Percentiles rank a stretch among this genome's conserved stretches.
These are phyloP conservation scores for Petrosia ficiformis DNA, from an alignment of 37 sponge, comb jelly and placozoan genomes.

Conservation along the genomic window DNA sequence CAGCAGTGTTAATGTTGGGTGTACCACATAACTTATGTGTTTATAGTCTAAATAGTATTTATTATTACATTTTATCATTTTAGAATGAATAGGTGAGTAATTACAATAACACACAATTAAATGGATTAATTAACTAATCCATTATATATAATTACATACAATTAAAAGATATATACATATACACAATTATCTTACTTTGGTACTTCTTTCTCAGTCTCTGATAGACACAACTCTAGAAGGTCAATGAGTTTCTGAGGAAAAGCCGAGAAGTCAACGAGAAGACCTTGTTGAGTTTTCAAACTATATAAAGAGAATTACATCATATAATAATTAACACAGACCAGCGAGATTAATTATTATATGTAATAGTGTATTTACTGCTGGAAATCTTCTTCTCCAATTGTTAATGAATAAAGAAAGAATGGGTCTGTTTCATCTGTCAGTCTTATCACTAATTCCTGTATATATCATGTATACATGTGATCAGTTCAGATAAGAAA, in stretches of 20 bases:
- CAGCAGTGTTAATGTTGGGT: too few relatives aligned
- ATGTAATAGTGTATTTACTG: constrained; percentile 44
- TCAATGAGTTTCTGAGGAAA: constrained; percentile 96
- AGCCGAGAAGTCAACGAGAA: constrained; percentile 90
- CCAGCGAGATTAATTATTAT: too few relatives aligned
- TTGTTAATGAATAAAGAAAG: constrained; percentile 73
- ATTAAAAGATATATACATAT: too few relatives aligned
- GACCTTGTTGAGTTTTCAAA: constrained; percentile 92
- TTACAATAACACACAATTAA: too few relatives aligned
- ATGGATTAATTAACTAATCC: too few relatives aligned
- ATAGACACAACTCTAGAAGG: constrained; percentile 76
- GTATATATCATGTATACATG: too few relatives aligned
- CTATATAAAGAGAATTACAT: constrained; percentile 26
- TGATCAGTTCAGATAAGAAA: too few relatives aligned
- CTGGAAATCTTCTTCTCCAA: constrained; percentile 81
- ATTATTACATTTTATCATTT: too few relatives aligned
- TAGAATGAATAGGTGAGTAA: too few relatives aligned
- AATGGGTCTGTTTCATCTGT: constrained; percentile 89
- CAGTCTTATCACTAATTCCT: constrained; percentile 77
- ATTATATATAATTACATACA: too few relatives aligned
- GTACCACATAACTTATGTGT: too few relatives aligned
- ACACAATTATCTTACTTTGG: constrained; percentile 78
- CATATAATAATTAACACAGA: background rate
- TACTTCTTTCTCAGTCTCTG: constrained; percentile 31
- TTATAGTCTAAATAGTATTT: too few relatives aligned